Evolutionary conservation across 2,888 invertebrate genomes (phyloP).

Genomic region (Sphaerophoria taeniata): DNA sequence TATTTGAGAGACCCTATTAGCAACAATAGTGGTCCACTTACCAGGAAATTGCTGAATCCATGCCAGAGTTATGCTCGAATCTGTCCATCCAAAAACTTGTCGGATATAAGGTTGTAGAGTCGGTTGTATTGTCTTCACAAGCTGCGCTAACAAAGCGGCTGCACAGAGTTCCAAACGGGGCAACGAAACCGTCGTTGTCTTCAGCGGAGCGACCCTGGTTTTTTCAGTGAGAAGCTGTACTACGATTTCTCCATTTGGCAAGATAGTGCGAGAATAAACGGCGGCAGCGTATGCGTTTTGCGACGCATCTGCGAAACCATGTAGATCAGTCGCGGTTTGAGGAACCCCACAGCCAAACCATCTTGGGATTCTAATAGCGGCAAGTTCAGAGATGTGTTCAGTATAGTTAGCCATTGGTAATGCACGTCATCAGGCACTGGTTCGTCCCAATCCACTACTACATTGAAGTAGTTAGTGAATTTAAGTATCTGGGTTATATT

Average conservation of each 20-base stretch:
- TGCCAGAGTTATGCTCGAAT: too few relatives aligned
- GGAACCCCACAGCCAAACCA: conserved; percentile 40
- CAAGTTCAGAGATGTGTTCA: conserved; percentile 19
- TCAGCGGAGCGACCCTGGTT: conserved; percentile 37
- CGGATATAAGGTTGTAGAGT: not conserved
- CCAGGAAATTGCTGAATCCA: conserved; percentile 24
- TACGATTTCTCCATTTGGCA: conserved; percentile 15
- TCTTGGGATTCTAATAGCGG: conserved; percentile 42
- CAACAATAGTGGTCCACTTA: too few relatives aligned
- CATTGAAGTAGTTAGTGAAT: too few relatives aligned
- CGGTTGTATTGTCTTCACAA: not conserved
- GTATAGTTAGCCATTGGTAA: conserved; percentile 2
- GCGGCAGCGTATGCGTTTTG: conserved; percentile 43
- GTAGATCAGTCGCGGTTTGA: conserved; percentile 10
- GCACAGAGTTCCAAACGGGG: conserved; percentile 4
- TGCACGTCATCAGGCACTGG: not conserved
- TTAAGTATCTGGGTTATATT: too few relatives aligned
- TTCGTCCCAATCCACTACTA: conserved; percentile 39
- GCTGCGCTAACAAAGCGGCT: conserved; percentile 7
- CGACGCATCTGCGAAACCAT: too few relatives aligned
- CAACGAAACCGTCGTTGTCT: conserved; percentile 14
- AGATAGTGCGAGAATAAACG: conserved; percentile 28
- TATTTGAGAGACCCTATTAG: conserved; percentile 15
- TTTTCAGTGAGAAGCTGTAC: conserved; percentile 30
- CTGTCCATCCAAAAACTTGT: conserved; percentile 18